Evolutionary conservation across 2,797 vertebrate species (phyloP).

Genomic region (Carapus acus): DNA sequence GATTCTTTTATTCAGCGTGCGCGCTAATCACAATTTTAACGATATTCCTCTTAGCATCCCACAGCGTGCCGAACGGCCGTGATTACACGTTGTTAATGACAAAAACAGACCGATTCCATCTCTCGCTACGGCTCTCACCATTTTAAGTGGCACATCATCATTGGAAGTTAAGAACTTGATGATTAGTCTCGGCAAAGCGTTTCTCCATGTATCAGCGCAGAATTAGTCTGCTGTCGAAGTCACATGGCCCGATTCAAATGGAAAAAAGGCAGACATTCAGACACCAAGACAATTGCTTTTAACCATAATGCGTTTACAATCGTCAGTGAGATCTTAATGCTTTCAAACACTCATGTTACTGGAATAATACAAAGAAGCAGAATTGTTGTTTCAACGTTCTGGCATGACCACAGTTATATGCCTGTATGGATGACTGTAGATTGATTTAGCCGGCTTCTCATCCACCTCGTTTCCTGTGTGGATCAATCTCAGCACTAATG

Average conservation of each 20-base stretch:
- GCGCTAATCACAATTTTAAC: constrained; percentile 46
- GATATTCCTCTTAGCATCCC: constrained; percentile 46
- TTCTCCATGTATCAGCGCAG: too few species aligned
- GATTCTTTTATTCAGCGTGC: constrained; percentile 18
- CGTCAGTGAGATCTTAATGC: too few species aligned
- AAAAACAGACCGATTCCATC: constrained; percentile 41
- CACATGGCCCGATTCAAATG: too few species aligned
- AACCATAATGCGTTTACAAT: too few species aligned
- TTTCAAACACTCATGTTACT: too few species aligned
- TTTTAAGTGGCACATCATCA: constrained; percentile 28
- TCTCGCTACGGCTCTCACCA: constrained; percentile 15
- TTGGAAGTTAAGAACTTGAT: constrained; percentile 7
- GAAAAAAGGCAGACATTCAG: too few species aligned
- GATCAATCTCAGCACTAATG: constrained; percentile 75
- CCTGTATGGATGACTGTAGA: constrained; percentile 35
- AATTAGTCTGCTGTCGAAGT: too few species aligned
- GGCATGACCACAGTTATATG: constrained; percentile 22
- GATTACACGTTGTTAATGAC: constrained; percentile 56
- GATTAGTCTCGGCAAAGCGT: too few species aligned
- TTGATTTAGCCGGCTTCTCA: constrained; percentile 47
- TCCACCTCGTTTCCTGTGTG: constrained; percentile 65
- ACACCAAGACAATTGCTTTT: too few species aligned
- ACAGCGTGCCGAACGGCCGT: constrained; percentile 45
- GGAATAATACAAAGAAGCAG: neutral
- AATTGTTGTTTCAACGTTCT: neutral